These are phyloP conservation scores for Margaritifera margaritifera DNA, from an alignment of 2,888 invertebrate species.

Conservation along the genomic window DNA sequence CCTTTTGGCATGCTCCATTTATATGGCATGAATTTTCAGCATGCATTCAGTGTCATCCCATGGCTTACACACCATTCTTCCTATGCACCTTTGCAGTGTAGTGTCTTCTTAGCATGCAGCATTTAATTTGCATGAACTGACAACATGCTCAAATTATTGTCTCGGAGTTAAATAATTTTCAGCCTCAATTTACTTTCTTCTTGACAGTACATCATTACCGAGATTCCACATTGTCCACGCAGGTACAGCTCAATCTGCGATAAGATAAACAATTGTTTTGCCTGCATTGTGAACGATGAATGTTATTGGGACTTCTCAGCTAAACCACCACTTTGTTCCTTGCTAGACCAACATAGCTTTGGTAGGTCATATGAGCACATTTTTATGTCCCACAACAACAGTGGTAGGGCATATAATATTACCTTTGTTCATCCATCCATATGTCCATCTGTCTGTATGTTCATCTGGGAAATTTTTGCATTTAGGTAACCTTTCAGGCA, in stretches of 20 bases:
- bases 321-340: too few relatives aligned
- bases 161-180: too few relatives aligned
- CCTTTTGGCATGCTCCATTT: too few relatives aligned
- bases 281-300: constrained; percentile 82
- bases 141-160: too few relatives aligned
- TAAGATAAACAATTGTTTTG: constrained; percentile 87
- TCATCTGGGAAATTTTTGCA: background rate
- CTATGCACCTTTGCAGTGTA: too few relatives aligned
- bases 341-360: too few relatives aligned
- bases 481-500: background rate
- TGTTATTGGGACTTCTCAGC: constrained; percentile 73
- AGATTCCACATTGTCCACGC: constrained; percentile 76
- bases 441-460: background rate
- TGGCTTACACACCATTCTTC: too few relatives aligned
- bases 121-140: too few relatives aligned
- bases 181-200: constrained; percentile 3
- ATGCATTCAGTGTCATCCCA: too few relatives aligned
- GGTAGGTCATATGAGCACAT: too few relatives aligned
- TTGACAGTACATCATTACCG: constrained; percentile 29
- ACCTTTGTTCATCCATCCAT: background rate
- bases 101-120: too few relatives aligned
- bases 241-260: constrained; percentile 81
- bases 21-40: too few relatives aligned
- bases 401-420: constrained; percentile 46
- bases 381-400: constrained; percentile 49